A percentile compares a stretch with the other conserved stretches of the same genome.
These are phyloP conservation scores for Scaptomyza hsui DNA, from an alignment of 1,140 invertebrate species.

Conservation along the genomic window DNA sequence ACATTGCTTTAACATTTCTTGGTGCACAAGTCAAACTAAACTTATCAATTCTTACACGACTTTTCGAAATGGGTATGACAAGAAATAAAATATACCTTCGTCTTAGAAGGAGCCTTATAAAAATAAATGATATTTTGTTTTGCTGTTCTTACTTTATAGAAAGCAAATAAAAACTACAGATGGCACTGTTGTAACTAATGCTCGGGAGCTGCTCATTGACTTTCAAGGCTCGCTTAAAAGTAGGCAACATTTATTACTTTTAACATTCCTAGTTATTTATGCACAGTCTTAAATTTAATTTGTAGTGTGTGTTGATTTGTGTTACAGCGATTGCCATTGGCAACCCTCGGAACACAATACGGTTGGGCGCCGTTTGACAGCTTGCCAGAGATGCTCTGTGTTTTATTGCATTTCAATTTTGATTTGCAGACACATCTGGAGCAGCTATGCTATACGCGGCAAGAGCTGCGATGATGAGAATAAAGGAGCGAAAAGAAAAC, in stretches of 20 bases:
- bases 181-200: too few species aligned
- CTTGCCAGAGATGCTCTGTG: slow-evolving; percentile 33
- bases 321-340: not conserved
- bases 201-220: too few species aligned
- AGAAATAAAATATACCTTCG: not conserved
- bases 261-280: not conserved
- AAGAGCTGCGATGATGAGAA: slow-evolving; percentile 44
- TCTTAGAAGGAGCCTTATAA: not conserved
- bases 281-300: not conserved
- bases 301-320: not conserved
- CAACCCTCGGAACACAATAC: slow-evolving; percentile 13
- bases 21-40: not conserved
- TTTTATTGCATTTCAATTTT: slow-evolving; percentile 76
- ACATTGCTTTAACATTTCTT: not conserved
- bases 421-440: slow-evolving; percentile 64
- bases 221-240: not conserved
- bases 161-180: not conserved
- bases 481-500: too few species aligned
- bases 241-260: not conserved
- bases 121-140: not conserved
- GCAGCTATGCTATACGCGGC: slow-evolving; percentile 16
- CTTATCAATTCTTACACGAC: not conserved
- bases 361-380: slow-evolving; percentile 38
- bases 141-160: not conserved
- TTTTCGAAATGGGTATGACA: not conserved